phyloP scores from a whole-genome alignment of 2,888 invertebrate species.

The Rapana venosa region DNA sequence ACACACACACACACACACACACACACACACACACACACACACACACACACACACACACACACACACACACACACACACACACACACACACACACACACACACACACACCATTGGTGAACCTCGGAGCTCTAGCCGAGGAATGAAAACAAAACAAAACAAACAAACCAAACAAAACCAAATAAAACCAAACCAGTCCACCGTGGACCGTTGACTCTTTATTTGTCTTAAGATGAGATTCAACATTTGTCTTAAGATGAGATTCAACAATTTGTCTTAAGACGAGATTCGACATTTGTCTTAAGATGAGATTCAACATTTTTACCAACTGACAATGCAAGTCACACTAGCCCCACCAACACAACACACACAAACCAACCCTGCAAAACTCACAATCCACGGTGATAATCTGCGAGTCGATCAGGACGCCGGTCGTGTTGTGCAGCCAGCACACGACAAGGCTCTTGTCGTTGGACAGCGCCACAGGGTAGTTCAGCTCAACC shows the following conservation, averaged over 20 bases:
- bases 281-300: too few species aligned
- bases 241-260: too few species aligned
- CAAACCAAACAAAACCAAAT: too few species aligned
- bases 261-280: too few species aligned
- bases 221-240: too few species aligned
- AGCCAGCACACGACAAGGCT: background rate
- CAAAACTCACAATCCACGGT: background rate
- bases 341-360: background rate
- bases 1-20: background rate
- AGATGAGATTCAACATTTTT: too few species aligned
- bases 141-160: too few species aligned
- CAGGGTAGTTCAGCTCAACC: background rate
- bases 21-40: background rate
- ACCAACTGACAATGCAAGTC: too few species aligned
- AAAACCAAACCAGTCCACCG: too few species aligned
- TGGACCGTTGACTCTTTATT: too few species aligned
- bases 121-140: too few species aligned
- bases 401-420: background rate
- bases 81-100: background rate
- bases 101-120: background rate
- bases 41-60: background rate
- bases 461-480: background rate
- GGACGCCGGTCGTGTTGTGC: background rate
- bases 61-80: background rate
- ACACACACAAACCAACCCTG: too few species aligned